Percentiles rank a stretch among this genome's conserved stretches.
These are phyloP conservation scores for Isurus oxyrinchus DNA, from an alignment of 2,113 vertebrate species.

Conservation along the genomic window DNA sequence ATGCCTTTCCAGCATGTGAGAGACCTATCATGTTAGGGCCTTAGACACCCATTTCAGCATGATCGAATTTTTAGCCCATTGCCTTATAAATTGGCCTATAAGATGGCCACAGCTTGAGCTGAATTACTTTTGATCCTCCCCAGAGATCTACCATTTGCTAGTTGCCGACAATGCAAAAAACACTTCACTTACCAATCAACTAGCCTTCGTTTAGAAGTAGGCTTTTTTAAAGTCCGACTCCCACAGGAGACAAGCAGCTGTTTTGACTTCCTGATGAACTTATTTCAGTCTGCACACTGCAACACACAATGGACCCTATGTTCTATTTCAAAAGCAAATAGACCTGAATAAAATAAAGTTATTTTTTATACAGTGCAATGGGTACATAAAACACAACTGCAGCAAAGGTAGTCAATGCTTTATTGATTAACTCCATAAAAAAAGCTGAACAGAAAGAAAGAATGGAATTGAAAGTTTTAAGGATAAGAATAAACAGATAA, in stretches of 20 bases:
- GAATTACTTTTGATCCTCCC: background rate
- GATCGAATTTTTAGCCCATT: background rate
- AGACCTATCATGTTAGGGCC: background rate
- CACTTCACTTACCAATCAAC: conserved; percentile 20
- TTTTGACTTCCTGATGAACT: conserved; percentile 31
- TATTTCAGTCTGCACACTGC: conserved; percentile 28
- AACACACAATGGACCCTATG: conserved; percentile 27
- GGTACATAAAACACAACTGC: background rate
- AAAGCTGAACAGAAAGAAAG: background rate
- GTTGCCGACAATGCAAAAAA: conserved; percentile 25
- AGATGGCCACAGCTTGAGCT: background rate
- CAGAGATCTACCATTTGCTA: background rate
- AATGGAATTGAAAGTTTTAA: background rate
- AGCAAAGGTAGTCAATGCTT: background rate
- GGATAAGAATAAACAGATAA: background rate
- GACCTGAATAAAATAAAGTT: background rate
- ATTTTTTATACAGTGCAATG: background rate
- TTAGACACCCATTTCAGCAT: background rate
- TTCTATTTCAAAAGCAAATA: background rate
- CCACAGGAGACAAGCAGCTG: conserved; percentile 19
- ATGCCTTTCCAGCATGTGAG: background rate
- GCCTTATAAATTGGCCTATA: background rate
- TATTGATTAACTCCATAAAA: background rate
- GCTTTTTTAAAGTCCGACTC: background rate
- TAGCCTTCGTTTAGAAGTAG: conserved; percentile 1